Conservation (phyloP, 2,888 invertebrate genomes). For the Hemicrepidius hirtus region DNA sequence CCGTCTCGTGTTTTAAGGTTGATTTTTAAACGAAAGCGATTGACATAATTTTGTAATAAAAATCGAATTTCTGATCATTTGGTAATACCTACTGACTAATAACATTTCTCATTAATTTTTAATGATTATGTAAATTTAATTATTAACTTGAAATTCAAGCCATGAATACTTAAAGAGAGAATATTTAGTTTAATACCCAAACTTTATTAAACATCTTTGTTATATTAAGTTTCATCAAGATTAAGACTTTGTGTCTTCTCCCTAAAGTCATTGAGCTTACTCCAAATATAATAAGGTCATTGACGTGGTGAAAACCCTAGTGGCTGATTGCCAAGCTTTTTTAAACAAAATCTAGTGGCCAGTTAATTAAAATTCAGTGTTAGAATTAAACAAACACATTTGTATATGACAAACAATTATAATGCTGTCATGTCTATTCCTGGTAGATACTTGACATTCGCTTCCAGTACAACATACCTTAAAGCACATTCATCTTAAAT, state of each 20-base stretch:
- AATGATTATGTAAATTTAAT: no score
- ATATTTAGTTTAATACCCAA: neutral
- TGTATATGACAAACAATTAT: constrained; percentile 40
- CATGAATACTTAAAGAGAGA: neutral
- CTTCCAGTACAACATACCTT: constrained; percentile 20
- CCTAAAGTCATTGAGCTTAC: constrained; percentile 19
- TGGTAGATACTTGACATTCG: constrained; percentile 40
- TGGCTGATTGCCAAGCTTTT: constrained; percentile 15
- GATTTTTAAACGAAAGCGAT: no score
- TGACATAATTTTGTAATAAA: no score
- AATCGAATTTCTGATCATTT: no score
- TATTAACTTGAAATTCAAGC: no score
- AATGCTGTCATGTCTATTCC: constrained; percentile 39
- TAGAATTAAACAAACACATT: constrained; percentile 30
- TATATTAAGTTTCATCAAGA: constrained; percentile 10
- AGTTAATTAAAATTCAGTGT: constrained; percentile 38
- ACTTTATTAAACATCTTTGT: neutral
- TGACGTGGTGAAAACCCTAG: constrained; percentile 7
- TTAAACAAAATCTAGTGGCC: constrained; percentile 18
- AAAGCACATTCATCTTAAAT: constrained; percentile 38
- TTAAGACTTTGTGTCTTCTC: constrained; percentile 1
- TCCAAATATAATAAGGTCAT: constrained; percentile 22
- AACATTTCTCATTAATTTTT: no score
- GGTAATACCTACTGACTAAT: no score
- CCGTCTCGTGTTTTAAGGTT: no score